These are phyloP conservation scores for Prenolepis imparis DNA, from an alignment of 2,888 invertebrate genomes.

Conservation along the genomic window DNA sequence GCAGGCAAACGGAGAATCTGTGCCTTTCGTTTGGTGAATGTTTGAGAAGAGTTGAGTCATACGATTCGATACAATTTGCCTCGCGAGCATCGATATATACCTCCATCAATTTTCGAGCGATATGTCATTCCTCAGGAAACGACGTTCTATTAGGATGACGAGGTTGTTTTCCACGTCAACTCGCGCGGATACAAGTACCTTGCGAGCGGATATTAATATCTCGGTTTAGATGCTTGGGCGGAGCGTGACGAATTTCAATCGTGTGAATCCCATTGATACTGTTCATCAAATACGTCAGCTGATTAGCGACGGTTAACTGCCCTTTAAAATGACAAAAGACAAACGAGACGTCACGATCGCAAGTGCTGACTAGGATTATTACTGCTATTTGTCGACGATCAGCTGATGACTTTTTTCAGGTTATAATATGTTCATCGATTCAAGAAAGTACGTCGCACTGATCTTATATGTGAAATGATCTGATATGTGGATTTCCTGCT, in stretches of 20 bases:
- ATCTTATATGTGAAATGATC: no score
- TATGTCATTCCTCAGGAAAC: conserved; percentile 42
- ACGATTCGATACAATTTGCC: conserved; percentile 63
- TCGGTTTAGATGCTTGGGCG: conserved; percentile 62
- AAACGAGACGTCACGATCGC: conserved; percentile 42
- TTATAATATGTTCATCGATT: conserved; percentile 4
- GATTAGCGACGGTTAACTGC: conserved; percentile 47
- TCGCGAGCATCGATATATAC: conserved; percentile 53
- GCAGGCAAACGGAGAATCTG: not conserved
- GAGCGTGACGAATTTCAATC: conserved; percentile 71
- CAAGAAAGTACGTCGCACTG: not conserved
- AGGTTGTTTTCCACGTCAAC: conserved; percentile 71
- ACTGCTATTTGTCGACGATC: conserved; percentile 42
- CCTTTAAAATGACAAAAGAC: conserved; percentile 23
- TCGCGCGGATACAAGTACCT: conserved; percentile 39
- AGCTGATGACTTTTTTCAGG: conserved; percentile 12
- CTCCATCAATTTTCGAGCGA: conserved; percentile 36
- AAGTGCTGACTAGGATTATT: conserved; percentile 8
- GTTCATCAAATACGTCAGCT: conserved; percentile 36
- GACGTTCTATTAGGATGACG: conserved; percentile 68
- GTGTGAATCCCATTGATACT: conserved; percentile 61
- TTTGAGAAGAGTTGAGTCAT: conserved; percentile 1
- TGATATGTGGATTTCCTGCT: no score
- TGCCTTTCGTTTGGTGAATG: not conserved
- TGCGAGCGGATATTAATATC: conserved; percentile 33